These are phyloP conservation scores for Uria aalge DNA, from an alignment of 2,113 vertebrate genomes.

Conservation along the genomic window DNA sequence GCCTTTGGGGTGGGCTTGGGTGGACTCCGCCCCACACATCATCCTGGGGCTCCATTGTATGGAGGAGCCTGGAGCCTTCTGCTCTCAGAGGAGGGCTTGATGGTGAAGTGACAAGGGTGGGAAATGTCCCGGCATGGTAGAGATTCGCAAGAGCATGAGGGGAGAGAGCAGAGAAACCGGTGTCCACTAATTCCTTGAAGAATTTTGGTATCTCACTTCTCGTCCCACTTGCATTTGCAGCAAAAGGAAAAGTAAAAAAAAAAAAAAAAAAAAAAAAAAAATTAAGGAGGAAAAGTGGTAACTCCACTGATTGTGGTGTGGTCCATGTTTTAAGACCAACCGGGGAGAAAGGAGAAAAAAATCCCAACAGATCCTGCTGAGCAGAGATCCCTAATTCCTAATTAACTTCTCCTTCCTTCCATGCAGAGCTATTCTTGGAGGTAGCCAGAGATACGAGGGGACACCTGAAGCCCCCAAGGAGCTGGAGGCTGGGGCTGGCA, in stretches of 20 bases:
- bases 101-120: neutral
- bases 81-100: fast-evolving
- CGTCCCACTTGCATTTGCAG: neutral
- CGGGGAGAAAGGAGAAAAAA: neutral
- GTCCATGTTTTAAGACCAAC: neutral
- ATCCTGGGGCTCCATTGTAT: fast-evolving
- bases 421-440: neutral
- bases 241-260: neutral
- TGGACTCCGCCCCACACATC: fast-evolving
- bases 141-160: fast-evolving
- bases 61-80: neutral
- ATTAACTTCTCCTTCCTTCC: neutral
- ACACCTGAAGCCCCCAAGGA: neutral
- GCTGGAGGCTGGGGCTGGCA: neutral
- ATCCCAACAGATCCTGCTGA: fast-evolving
- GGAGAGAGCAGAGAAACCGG: neutral
- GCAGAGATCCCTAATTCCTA: neutral
- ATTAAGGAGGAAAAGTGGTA: fast-evolving
- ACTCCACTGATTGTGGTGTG: no score
- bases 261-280: no score
- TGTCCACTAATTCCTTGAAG: fast-evolving
- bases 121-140: fast-evolving
- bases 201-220: neutral
- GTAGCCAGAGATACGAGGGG: fast-evolving
- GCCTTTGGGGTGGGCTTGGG: neutral